Evolutionary conservation across 30 jellyfish, hydroid and myxozoan genomes (phyloP).

Genomic region (Aurelia aurita complex sp. Pacific): DNA sequence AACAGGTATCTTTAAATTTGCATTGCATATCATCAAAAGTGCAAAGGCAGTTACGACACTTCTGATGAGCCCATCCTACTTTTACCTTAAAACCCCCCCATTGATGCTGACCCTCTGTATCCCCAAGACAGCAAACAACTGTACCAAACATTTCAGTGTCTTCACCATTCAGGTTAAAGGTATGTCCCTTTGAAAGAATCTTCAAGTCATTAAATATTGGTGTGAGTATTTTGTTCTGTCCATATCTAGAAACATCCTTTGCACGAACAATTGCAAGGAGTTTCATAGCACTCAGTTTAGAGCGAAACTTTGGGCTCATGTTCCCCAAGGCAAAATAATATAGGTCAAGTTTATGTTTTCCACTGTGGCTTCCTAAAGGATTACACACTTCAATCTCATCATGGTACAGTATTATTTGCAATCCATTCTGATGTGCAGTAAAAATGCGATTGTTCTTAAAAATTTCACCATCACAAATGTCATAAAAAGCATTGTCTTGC

Average conservation of each 20-base stretch:
- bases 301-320: constrained; percentile 5
- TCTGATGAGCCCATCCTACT: constrained; percentile 15
- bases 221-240: not conserved
- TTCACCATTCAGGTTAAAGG: not conserved
- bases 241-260: constrained; percentile 5
- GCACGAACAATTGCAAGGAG: constrained; percentile 17
- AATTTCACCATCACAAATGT: constrained; percentile 21
- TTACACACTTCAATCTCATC: constrained; percentile 37
- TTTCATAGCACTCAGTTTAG: not conserved
- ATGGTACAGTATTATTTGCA: constrained; percentile 24
- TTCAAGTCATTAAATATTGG: constrained; percentile 12
- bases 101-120: constrained; percentile 31
- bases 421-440: not conserved
- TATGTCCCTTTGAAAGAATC: not conserved
- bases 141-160: not conserved
- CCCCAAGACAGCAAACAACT: constrained; percentile 26
- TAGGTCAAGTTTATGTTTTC: constrained; percentile 6
- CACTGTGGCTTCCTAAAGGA: constrained; percentile 16
- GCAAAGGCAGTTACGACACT: constrained; percentile 27
- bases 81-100: constrained; percentile 34
- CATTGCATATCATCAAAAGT: constrained; percentile 1
- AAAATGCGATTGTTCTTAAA: not conserved
- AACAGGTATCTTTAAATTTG: not conserved
- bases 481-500: not conserved
- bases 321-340: constrained; percentile 16